Evolutionary conservation across 2,888 invertebrate genomes (phyloP), one percentile per base, ranked within the genome.

Genomic region (Diarsia brunnea): DNA sequence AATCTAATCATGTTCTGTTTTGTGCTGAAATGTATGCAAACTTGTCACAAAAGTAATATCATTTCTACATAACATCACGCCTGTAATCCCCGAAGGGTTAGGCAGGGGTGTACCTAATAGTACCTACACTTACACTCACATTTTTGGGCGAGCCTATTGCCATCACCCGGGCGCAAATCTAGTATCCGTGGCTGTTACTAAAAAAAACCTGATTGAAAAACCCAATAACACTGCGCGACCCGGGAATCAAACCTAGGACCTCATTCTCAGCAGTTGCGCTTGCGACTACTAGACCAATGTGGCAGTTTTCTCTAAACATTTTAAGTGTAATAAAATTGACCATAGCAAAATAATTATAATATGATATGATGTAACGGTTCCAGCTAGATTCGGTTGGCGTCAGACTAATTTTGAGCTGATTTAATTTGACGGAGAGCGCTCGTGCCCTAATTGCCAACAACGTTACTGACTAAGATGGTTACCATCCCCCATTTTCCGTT

Each of bases 1-100:
- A 51, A 14, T 84, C 21, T 74, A 74, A 79, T 79, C 80, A 43
- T 24, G 49, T 3, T 19, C n/a, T 80, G 63, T 64, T 58, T 45
- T 64, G 55, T 49, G 21, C 24, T 55, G 73, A 79, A 31, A 31
- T 55, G 16, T 70, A 43, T 63, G 27, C 8, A 47, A 47, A 79
- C 47, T 27, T 19, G 31, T 0, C 27, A n/a, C 3, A 47, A 38
- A 2, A 4, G 4, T 53, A 21, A 24, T 63, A 21, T 69, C 0
- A 45, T 24, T 58, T 60, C 21, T 8, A 12, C 14, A 4, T 4
- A 47, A 47, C 14, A 14, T 47, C 38, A 38, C 38, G 38, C 7
- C 0, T 38, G 38, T 38, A 38, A 38, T 38, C 8, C 8, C 38
- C 38, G 38, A 38, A 5, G 38, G 38, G 38, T 8, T 38, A 38